Percentiles rank a stretch among this genome's conserved stretches.
phyloP scores from a whole-genome alignment of 2,888 invertebrate species.

The Mechanitis messenoides region DNA sequence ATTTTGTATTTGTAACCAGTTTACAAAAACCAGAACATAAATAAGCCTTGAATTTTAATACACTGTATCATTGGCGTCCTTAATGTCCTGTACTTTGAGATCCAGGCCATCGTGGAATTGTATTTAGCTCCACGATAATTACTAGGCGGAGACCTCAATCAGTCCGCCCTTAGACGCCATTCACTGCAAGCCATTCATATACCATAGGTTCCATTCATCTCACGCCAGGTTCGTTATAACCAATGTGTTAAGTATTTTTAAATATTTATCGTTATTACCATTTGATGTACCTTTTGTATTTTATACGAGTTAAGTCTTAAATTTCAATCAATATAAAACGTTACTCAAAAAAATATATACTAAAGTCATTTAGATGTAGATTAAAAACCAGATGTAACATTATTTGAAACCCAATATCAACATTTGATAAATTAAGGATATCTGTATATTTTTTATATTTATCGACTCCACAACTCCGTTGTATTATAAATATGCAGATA shows the following conservation, averaged over 20 bases:
- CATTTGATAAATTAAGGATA: no score
- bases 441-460: no score
- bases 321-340: no score
- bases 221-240: background rate
- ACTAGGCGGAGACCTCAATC: constrained; percentile 51
- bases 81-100: constrained; percentile 5
- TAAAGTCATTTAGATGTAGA: no score
- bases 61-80: background rate
- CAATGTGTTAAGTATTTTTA: background rate
- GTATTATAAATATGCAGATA: no score
- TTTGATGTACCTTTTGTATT: background rate
- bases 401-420: no score
- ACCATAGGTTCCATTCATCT: background rate
- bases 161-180: constrained; percentile 43
- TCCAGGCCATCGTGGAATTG: constrained; percentile 20
- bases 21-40: no score
- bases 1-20: no score
- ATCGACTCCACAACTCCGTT: no score
- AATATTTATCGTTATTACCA: background rate
- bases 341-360: no score
- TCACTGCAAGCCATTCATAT: constrained; percentile 53
- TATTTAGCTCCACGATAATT: constrained; percentile 51
- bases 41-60: background rate
- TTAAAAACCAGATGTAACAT: no score
- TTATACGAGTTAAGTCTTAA: no score